phyloP scores from a whole-genome alignment of 2,113 vertebrate genomes.

The Chlorodrepanis virens region DNA sequence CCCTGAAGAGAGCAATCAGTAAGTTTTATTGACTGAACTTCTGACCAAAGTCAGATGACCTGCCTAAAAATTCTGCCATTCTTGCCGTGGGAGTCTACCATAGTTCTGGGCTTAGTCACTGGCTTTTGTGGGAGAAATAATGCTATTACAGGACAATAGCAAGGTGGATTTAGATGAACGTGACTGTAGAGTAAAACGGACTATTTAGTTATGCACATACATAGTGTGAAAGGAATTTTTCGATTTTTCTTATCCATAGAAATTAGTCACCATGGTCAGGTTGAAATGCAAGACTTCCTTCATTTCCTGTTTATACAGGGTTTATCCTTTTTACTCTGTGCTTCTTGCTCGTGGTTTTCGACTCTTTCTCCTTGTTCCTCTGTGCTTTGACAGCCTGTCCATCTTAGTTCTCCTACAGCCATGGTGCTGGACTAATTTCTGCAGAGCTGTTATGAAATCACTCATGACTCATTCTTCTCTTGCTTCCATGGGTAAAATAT shows the following conservation, averaged over 20 bases:
- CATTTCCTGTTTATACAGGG: conserved; percentile 30
- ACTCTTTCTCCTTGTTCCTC: neutral
- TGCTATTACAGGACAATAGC: neutral
- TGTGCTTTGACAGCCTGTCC: neutral
- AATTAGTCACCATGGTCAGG: neutral
- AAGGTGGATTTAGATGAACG: neutral
- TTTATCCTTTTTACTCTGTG: neutral
- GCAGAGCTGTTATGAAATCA: neutral
- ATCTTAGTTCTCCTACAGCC: neutral
- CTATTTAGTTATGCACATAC: neutral
- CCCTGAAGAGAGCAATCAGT: neutral
- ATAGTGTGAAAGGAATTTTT: neutral
- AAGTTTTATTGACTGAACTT: neutral
- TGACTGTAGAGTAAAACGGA: neutral
- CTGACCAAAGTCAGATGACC: neutral
- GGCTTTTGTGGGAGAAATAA: neutral
- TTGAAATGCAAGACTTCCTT: conserved; percentile 43
- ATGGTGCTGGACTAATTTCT: neutral
- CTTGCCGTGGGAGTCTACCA: neutral
- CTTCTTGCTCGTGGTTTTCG: neutral
- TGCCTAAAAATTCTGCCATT: neutral
- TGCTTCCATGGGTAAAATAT: neutral
- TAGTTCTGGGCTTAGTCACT: neutral
- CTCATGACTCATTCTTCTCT: conserved; percentile 13
- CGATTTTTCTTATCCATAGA: neutral